phyloP scores from a whole-genome alignment of 1,140 invertebrate genomes.

The Holcopasites calliopsidis region DNA sequence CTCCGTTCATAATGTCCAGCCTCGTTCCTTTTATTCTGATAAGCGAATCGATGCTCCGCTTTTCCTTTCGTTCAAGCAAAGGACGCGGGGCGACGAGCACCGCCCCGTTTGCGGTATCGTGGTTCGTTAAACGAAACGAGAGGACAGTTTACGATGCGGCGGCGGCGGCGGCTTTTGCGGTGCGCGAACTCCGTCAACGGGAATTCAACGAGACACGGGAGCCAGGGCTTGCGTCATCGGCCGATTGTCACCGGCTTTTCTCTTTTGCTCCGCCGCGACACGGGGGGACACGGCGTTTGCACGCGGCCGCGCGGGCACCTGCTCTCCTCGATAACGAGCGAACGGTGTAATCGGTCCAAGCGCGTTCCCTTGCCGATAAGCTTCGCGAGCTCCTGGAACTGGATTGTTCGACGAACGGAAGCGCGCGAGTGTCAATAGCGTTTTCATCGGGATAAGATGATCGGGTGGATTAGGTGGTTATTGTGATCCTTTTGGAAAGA shows the following conservation, averaged over 20 bases:
- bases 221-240: conserved; percentile 53
- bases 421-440: no score
- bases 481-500: no score
- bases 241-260: conserved; percentile 62
- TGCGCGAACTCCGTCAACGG: conserved; percentile 31
- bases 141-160: conserved; percentile 18
- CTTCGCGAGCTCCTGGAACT: conserved; percentile 2
- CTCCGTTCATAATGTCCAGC: no score
- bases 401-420: background rate
- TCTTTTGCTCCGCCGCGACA: conserved; percentile 6
- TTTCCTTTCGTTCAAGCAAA: background rate
- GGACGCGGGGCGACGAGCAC: background rate
- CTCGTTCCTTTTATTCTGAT: no score
- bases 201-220: conserved; percentile 26
- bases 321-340: conserved; percentile 55
- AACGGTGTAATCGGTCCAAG: conserved; percentile 48
- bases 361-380: no score
- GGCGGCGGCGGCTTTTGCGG: background rate
- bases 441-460: no score
- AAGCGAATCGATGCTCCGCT: background rate
- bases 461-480: no score
- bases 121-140: conserved; percentile 41
- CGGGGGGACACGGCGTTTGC: background rate
- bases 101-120: conserved; percentile 33
- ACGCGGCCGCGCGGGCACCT: conserved; percentile 17